Conservation (phyloP, 1,140 invertebrate species). For the Reticulitermes speratus region DNA sequence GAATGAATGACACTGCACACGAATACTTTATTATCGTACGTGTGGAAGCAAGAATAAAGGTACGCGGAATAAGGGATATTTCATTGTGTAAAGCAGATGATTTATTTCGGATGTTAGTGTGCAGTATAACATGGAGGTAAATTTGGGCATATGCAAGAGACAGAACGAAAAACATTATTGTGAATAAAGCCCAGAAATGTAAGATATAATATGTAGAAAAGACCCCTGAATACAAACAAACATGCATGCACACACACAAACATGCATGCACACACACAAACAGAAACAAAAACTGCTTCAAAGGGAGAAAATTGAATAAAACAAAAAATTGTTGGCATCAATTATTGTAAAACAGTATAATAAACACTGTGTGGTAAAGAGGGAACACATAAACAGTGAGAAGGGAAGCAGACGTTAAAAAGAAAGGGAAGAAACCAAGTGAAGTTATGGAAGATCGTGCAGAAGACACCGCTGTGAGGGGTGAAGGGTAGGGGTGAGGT, state of each 20-base stretch:
- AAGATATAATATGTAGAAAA: neutral
- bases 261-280: no score
- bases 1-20: no score
- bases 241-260: no score
- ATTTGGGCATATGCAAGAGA: neutral
- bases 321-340: constrained; percentile 1
- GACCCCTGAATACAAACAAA: neutral
- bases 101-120: neutral
- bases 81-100: neutral
- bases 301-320: neutral
- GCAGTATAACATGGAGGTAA: neutral
- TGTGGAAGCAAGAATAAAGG: no score
- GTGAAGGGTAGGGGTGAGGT: neutral
- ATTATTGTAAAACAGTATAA: neutral
- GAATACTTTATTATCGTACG: no score
- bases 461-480: neutral
- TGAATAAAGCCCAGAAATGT: neutral
- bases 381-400: neutral
- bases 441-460: neutral
- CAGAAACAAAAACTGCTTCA: neutral
- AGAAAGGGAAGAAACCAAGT: neutral
- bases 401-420: neutral
- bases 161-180: neutral
- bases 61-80: neutral
- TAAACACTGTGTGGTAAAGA: neutral